These are phyloP conservation scores for Gallinago solitaria DNA, from an alignment of 2,797 vertebrate genomes.

Conservation along the genomic window DNA sequence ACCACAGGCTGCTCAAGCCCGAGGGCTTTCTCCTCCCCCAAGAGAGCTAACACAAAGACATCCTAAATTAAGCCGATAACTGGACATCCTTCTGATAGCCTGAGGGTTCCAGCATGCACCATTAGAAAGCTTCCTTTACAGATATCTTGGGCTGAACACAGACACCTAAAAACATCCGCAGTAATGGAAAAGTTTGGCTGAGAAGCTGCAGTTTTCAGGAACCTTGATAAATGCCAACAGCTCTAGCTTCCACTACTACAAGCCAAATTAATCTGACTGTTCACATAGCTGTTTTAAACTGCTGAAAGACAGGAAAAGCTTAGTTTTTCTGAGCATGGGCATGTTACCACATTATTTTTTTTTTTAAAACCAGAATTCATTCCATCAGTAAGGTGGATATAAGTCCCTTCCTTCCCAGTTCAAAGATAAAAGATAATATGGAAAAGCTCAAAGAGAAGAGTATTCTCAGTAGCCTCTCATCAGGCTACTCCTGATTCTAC, in stretches of 20 bases:
- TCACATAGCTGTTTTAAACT: neutral
- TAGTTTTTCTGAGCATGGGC: neutral
- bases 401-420: neutral
- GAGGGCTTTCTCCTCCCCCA: neutral
- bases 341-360: neutral
- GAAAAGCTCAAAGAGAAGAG: neutral
- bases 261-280: neutral
- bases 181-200: neutral
- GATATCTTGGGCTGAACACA: neutral
- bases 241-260: neutral
- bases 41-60: neutral
- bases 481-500: neutral
- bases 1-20: neutral
- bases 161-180: neutral
- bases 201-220: neutral
- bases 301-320: neutral
- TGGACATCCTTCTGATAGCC: neutral
- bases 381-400: neutral
- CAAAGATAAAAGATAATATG: neutral
- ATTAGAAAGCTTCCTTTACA: neutral
- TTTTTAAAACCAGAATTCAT: neutral
- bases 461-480: neutral
- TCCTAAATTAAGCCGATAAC: neutral
- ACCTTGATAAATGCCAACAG: neutral
- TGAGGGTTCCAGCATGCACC: neutral